Percentiles rank a stretch among this genome's conserved stretches.
Conservation (phyloP, 2,888 invertebrate species). For the Lordiphosa andalusiaca region DNA sequence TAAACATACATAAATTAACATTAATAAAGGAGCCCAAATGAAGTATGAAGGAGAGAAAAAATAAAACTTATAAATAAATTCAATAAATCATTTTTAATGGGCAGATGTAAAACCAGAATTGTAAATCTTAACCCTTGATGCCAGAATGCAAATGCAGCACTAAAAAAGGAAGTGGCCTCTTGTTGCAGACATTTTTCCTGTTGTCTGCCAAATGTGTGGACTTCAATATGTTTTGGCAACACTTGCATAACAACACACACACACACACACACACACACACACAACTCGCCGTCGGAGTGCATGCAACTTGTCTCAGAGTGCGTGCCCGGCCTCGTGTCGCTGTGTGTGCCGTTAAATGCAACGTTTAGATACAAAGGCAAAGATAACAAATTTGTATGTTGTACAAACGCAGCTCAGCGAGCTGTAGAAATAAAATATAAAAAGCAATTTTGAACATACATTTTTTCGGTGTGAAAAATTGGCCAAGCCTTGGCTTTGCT, state of each 20-base stretch:
- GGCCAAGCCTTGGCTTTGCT: conserved; percentile 47
- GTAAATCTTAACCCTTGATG: conserved; percentile 15
- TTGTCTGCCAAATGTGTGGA: conserved; percentile 50
- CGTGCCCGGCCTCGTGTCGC: conserved; percentile 42
- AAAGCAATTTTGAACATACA: conserved; percentile 23
- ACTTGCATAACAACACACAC: conserved; percentile 65
- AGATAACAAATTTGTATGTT: conserved; percentile 63
- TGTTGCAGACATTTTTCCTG: conserved; percentile 1
- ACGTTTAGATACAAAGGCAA: conserved; percentile 68
- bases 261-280: no score
- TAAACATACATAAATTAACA: conserved; percentile 69
- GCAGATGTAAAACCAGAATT: conserved; percentile 38
- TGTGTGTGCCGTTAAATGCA: conserved; percentile 71
- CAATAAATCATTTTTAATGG: conserved; percentile 73
- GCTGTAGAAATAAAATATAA: conserved; percentile 24
- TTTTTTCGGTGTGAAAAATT: conserved; percentile 53
- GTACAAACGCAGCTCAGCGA: conserved; percentile 29
- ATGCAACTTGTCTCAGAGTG: conserved; percentile 38
- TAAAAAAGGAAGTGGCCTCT: background rate
- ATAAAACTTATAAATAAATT: background rate
- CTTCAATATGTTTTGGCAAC: conserved; percentile 65
- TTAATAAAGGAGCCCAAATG: conserved; percentile 63
- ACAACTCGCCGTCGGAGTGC: background rate
- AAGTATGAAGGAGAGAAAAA: conserved; percentile 24
- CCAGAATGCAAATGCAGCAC: conserved; percentile 13